Evolutionary conservation across 1,140 invertebrate genomes (phyloP).

Genomic region (Diprion similis): DNA sequence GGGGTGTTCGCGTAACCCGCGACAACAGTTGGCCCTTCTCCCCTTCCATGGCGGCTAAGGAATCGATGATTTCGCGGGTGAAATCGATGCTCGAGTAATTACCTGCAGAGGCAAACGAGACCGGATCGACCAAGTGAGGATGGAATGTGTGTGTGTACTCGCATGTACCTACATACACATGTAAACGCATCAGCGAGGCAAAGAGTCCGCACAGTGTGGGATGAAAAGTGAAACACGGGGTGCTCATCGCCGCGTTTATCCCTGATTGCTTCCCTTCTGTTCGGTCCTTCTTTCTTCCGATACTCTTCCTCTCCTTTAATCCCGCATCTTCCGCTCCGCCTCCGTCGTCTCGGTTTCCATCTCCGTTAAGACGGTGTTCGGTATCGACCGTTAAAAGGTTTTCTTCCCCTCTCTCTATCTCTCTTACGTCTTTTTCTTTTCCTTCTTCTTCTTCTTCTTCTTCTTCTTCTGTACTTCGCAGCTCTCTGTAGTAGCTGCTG

Average conservation of each 20-base stretch:
- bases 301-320: not conserved
- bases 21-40: no score
- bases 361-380: not conserved
- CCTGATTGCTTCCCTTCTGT: not conserved
- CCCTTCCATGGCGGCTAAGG: no score
- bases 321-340: constrained; percentile 1
- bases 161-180: no score
- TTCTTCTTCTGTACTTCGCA: no score
- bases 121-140: not conserved
- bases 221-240: no score
- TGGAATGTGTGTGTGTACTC: no score
- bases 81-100: constrained; percentile 3
- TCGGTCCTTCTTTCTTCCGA: not conserved
- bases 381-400: constrained; percentile 5
- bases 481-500: no score
- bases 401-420: not conserved
- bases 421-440: not conserved
- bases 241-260: constrained; percentile 3
- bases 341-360: not conserved
- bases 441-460: no score
- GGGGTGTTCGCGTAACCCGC: no score
- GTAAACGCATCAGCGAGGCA: no score
- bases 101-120: not conserved
- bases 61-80: not conserved
- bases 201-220: no score